Conservation (phyloP, 2,888 invertebrate species). For the Agelastica alni region DNA sequence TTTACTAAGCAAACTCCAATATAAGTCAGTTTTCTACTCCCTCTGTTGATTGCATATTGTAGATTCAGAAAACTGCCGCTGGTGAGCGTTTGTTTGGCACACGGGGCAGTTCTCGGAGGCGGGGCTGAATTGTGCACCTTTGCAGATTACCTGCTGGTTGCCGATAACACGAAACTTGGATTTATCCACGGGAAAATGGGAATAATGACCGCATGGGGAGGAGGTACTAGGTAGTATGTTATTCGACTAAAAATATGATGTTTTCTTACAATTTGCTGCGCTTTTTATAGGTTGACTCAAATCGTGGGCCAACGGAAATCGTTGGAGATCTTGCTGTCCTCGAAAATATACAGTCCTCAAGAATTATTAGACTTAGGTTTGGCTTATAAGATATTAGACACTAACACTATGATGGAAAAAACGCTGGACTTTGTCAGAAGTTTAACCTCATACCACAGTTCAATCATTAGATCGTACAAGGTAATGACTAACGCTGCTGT, state of each 20-base stretch:
- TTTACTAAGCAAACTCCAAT: no score
- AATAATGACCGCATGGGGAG: slow-evolving; percentile 51
- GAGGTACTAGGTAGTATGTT: slow-evolving; percentile 47
- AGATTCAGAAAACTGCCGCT: slow-evolving; percentile 43
- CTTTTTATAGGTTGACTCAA: slow-evolving; percentile 45
- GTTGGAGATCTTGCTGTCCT: slow-evolving; percentile 45
- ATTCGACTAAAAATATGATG: no score
- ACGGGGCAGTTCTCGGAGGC: slow-evolving; percentile 49
- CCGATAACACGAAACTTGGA: slow-evolving; percentile 46
- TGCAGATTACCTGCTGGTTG: slow-evolving; percentile 47
- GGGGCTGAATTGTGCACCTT: slow-evolving; percentile 47
- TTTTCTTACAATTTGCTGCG: not conserved
- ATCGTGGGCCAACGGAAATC: slow-evolving; percentile 45
- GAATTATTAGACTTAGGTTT: slow-evolving; percentile 45
- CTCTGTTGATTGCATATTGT: no score
- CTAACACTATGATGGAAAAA: slow-evolving; percentile 35
- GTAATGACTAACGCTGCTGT: slow-evolving; percentile 30
- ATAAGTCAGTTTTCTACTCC: no score
- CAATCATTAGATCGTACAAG: slow-evolving; percentile 44
- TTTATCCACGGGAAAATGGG: slow-evolving; percentile 52
- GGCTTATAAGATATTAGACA: slow-evolving; percentile 41
- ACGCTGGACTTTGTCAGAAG: slow-evolving; percentile 43
- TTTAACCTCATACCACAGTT: slow-evolving; percentile 38
- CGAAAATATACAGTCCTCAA: slow-evolving; percentile 44
- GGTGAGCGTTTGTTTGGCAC: slow-evolving; percentile 44